Conservation (phyloP, 2,888 invertebrate genomes). For the Xestia xanthographa region DNA sequence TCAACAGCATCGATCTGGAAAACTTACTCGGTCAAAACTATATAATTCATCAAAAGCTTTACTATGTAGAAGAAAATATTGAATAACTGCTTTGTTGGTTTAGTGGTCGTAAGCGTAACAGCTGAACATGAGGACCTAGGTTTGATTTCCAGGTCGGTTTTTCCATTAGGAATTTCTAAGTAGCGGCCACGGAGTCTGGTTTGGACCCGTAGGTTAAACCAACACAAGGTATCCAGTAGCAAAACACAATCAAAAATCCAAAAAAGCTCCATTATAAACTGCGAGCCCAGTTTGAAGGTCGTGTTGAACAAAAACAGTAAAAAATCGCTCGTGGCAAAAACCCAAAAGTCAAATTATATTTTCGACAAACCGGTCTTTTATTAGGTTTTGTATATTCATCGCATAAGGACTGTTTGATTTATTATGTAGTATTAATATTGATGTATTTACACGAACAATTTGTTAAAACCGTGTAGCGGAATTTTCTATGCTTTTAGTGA, state of each 20-base stretch:
- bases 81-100: not conserved
- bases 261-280: not conserved
- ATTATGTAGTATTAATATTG: slow-evolving; percentile 34
- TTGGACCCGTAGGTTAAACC: not conserved
- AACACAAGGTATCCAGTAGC: not conserved
- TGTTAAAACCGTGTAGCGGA: slow-evolving; percentile 4
- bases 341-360: slow-evolving; percentile 63
- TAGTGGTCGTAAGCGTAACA: not conserved
- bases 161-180: not conserved
- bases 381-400: slow-evolving; percentile 54
- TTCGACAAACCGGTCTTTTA: slow-evolving; percentile 57
- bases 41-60: not conserved
- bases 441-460: not conserved
- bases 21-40: not conserved
- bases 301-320: slow-evolving; percentile 40
- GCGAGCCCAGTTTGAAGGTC: slow-evolving; percentile 53
- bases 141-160: not conserved
- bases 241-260: slow-evolving; percentile 4
- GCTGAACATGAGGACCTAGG: not conserved
- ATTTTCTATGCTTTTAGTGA: not conserved
- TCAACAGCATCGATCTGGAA: not conserved
- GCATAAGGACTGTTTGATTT: slow-evolving; percentile 36
- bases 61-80: not conserved
- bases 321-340: slow-evolving; percentile 58
- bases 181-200: not conserved